Base-by-base conservation (phyloP, 2,113 vertebrate species). In the Climacteris rufus region DNA sequence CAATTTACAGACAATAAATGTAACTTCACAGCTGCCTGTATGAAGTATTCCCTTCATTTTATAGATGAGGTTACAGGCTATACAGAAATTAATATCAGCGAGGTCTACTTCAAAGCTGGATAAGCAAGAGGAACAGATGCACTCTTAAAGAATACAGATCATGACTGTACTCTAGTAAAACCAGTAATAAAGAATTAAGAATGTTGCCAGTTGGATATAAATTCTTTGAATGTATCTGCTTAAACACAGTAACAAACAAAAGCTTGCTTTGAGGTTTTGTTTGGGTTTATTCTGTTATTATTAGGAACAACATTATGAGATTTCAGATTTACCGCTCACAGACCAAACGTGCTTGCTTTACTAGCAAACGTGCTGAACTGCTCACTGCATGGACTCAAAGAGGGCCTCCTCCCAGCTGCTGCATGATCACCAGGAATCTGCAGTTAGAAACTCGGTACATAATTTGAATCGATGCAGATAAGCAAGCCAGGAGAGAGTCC, bases 1-100 rank as follows among this genome's bases (percentile, higher is more conserved):
- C 95, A 96, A 96, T 96, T 96, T 96, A 92, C 94, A 95, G 95
- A 96, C 94, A 96, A 96, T 96, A 94, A 96, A 96, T 95, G 94
- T 93, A 96, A 95, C 93, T 93, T 94, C 96, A 94, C 96, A 96
- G 96, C 96, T 95, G 96, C 96, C 90, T 89, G 60, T 96, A 95
- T 92, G 94, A 94, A 97, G 92, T 88, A 90, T 96, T 96, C 95
- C 69, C 90, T 95, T 94, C 93, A 92, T 94, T 96, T 96, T 96
- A 97, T 95, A 97, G 94, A 94, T 93, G 95, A 96, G 88, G 94
- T 95, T 96, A 93, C 83, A 94, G 93, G 80, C 93, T 94, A 78
- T 57, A 84, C 75, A 96, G 88, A 96, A 96, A 95, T 96, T 96
- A 97, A 81, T 93, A 96, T 83, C 93, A 83, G 83, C 8, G 1